Percentiles rank a stretch among this genome's conserved stretches.
phyloP scores from a whole-genome alignment of 2,888 invertebrate genomes.

The Trichogramma evanescens region DNA sequence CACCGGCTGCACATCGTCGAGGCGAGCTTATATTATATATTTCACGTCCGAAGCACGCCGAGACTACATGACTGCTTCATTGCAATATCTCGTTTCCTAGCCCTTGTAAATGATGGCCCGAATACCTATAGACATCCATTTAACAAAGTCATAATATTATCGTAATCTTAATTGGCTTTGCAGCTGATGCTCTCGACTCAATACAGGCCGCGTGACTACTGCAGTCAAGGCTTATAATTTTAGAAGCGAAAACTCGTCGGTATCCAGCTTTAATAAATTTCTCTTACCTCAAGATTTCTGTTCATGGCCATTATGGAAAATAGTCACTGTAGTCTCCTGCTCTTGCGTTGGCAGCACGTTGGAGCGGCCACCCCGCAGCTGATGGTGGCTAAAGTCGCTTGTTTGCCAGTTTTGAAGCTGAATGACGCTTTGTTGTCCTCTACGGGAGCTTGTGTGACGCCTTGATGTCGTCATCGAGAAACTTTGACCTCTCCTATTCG shows the following conservation, averaged over 20 bases:
- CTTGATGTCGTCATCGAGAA: constrained; percentile 36
- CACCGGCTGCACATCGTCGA: too few relatives aligned
- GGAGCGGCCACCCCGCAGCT: constrained; percentile 15
- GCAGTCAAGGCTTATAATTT: not conserved
- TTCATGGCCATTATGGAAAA: constrained; percentile 33
- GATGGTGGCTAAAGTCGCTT: constrained; percentile 14
- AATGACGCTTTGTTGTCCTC: constrained; percentile 32
- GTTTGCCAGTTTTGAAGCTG: constrained; percentile 30
- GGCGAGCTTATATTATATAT: too few relatives aligned
- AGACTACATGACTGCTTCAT: too few relatives aligned
- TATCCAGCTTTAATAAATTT: not conserved
- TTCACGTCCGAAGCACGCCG: too few relatives aligned
- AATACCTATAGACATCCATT: too few relatives aligned
- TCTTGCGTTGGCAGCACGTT: constrained; percentile 26
- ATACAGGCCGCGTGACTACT: too few relatives aligned
- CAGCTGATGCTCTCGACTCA: too few relatives aligned
- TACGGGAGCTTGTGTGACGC: constrained; percentile 32
- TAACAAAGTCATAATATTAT: too few relatives aligned
- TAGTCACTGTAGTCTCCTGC: constrained; percentile 37
- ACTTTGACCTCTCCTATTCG: constrained; percentile 35
- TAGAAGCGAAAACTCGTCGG: not conserved
- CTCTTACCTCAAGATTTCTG: constrained; percentile 25
- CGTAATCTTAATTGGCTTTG: too few relatives aligned
- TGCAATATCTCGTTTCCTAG: too few relatives aligned
- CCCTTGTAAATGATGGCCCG: too few relatives aligned